A percentile compares a stretch with the other conserved stretches of the same genome.
Evolutionary conservation across 2,888 invertebrate species (phyloP).

Genomic region (Drosophila niveifrons): DNA sequence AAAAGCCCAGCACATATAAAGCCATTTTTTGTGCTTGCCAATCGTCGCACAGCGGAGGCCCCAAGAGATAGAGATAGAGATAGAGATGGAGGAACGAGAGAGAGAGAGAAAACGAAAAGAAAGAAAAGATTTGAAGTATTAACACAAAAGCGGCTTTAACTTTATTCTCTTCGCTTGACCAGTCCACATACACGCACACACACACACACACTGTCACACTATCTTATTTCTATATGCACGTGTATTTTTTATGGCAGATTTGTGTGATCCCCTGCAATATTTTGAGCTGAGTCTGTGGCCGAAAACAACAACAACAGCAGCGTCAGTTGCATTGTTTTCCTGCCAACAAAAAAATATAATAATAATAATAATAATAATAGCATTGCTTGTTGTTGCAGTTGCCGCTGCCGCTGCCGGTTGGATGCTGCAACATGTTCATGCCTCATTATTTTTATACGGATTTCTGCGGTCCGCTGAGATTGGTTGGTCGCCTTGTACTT

Average conservation of each 20-base stretch:
- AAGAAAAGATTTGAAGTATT: conserved; percentile 72
- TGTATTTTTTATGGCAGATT: conserved; percentile 82
- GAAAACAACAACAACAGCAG: conserved; percentile 20
- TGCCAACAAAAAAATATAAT: conserved; percentile 58
- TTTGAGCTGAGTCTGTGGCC: conserved; percentile 50
- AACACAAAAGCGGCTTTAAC: conserved; percentile 78
- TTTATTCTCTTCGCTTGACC: conserved; percentile 61
- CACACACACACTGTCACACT: conserved; percentile 18
- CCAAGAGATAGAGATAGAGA: not conserved
- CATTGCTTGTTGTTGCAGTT: conserved; percentile 41
- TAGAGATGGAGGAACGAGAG: not conserved
- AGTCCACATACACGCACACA: conserved; percentile 46
- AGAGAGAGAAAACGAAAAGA: conserved; percentile 13
- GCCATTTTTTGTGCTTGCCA: conserved; percentile 64
- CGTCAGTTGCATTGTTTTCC: conserved; percentile 73
- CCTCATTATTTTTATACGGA: conserved; percentile 82
- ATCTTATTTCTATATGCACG: conserved; percentile 29
- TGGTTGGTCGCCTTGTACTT: conserved; percentile 65
- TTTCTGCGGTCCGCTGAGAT: conserved; percentile 78
- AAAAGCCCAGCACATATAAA: conserved; percentile 47
- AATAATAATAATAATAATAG: conserved; percentile 69
- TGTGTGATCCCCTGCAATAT: conserved; percentile 83
- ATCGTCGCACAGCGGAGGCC: conserved; percentile 25
- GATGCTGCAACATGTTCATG: conserved; percentile 76
- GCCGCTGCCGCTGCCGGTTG: conserved; percentile 22